Evolutionary conservation across 2,113 vertebrate genomes (phyloP).

Genomic region (Hepsetus odoe): DNA sequence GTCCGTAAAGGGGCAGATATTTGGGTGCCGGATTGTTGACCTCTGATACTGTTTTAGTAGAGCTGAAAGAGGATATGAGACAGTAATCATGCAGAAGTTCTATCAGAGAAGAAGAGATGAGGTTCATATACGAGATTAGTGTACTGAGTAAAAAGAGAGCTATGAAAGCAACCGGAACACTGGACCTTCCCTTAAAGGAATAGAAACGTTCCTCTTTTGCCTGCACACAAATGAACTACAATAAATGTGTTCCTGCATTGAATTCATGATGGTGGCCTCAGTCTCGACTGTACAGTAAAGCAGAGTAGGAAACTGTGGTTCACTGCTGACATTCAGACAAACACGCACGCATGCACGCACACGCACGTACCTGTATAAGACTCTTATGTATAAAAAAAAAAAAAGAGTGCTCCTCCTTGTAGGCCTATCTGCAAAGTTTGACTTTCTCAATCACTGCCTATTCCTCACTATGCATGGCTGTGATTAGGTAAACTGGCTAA

Average conservation of each 20-base stretch:
- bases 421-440: neutral
- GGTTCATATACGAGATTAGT: neutral
- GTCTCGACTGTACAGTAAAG: neutral
- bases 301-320: constrained; percentile 25
- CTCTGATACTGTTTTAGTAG: neutral
- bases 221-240: neutral
- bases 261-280: neutral
- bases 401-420: neutral
- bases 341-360: neutral
- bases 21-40: neutral
- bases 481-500: neutral
- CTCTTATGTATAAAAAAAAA: too few species aligned
- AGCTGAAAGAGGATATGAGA: constrained; percentile 23
- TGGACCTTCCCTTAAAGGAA: neutral
- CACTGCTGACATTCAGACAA: neutral
- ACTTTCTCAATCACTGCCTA: neutral
- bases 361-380: neutral
- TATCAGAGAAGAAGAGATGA: constrained; percentile 16
- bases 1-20: neutral
- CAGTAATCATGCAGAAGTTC: constrained; percentile 20
- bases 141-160: neutral
- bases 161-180: neutral
- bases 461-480: neutral
- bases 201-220: constrained; percentile 10
- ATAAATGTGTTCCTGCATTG: neutral